Evolutionary conservation across 2,113 vertebrate species (phyloP).

Genomic region (Pardalotus punctatus): DNA sequence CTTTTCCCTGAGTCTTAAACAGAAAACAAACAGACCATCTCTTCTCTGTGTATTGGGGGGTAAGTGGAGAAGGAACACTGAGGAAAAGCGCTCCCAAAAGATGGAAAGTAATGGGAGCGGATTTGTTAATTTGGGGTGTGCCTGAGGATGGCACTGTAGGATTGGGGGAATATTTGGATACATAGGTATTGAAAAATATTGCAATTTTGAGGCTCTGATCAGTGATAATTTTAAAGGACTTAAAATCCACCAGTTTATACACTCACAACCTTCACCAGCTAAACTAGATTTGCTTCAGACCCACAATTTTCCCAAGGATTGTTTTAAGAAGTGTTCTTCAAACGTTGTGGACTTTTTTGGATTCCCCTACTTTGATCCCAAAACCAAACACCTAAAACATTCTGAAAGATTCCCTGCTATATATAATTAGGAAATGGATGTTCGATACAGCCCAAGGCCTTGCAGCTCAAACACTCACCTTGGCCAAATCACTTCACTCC

Average conservation of each 20-base stretch:
- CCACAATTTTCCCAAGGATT: neutral
- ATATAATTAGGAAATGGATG: neutral
- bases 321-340: neutral
- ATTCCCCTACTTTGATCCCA: neutral
- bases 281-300: neutral
- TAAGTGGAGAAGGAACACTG: neutral
- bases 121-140: neutral
- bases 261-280: neutral
- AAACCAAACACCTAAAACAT: neutral
- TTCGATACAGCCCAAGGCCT: neutral
- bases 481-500: neutral
- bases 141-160: neutral
- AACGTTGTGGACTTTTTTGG: neutral
- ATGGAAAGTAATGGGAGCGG: neutral
- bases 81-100: neutral
- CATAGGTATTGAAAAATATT: neutral
- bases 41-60: rapidly evolving
- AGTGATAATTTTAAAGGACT: neutral
- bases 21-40: neutral
- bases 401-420: neutral
- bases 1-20: neutral
- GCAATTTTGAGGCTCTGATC: neutral
- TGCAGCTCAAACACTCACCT: neutral
- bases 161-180: neutral
- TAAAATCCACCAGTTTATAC: neutral